Percentiles rank a stretch among this genome's conserved stretches.
Evolutionary conservation across 2,113 vertebrate species (phyloP).

Genomic region (Pitta sordida): DNA sequence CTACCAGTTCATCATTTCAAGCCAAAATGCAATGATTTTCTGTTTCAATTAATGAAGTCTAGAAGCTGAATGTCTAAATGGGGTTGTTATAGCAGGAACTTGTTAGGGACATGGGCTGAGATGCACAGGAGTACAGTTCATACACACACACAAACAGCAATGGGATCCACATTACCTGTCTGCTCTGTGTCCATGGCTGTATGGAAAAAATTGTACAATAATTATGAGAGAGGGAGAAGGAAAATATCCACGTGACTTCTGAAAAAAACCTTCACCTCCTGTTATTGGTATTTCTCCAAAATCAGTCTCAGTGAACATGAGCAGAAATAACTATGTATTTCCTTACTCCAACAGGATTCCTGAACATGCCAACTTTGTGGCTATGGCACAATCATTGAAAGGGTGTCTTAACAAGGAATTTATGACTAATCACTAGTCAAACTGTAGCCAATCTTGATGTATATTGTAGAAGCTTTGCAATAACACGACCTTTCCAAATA

Average conservation of each 20-base stretch:
- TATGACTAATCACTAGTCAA: neutral
- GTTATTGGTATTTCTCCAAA: neutral
- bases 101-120: neutral
- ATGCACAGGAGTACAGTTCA: conserved; percentile 18
- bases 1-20: neutral
- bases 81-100: conserved; percentile 11
- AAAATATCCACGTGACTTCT: neutral
- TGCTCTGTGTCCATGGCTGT: conserved; percentile 96
- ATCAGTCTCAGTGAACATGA: neutral
- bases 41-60: neutral
- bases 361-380: neutral
- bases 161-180: conserved; percentile 87
- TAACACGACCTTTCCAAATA: neutral
- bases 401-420: neutral
- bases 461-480: neutral
- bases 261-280: neutral
- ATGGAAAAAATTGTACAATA: conserved; percentile 78
- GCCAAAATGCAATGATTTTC: neutral
- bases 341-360: neutral
- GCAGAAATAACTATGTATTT: neutral
- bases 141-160: conserved; percentile 16
- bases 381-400: neutral
- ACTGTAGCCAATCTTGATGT: neutral
- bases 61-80: conserved; percentile 45
- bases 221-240: conserved; percentile 48